Percentiles rank a stretch among this genome's conserved stretches.
phyloP scores from a whole-genome alignment of 2,888 invertebrate genomes.

The Pardosa pseudoannulata region DNA sequence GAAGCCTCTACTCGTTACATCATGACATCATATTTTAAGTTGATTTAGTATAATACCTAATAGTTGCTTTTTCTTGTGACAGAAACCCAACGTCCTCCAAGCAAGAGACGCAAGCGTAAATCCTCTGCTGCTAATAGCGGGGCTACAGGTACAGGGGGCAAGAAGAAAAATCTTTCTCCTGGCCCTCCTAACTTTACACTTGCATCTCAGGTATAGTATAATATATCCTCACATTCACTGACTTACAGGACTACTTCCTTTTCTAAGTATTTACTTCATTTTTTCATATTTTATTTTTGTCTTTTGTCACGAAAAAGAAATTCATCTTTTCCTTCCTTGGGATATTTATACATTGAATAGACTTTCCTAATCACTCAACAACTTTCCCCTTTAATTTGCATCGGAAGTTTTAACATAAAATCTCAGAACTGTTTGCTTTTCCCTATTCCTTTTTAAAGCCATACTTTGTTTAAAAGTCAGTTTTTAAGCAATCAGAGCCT shows the following conservation, averaged over 20 bases:
- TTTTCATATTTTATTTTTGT: too few species aligned
- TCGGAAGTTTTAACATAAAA: background rate
- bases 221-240: too few species aligned
- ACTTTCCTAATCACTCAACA: background rate
- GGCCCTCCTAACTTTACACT: constrained; percentile 95
- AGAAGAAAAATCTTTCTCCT: constrained; percentile 85
- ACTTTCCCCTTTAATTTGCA: background rate
- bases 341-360: background rate
- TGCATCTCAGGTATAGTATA: constrained; percentile 87
- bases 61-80: constrained; percentile 75
- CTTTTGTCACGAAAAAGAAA: too few species aligned
- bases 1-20: too few species aligned
- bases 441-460: background rate
- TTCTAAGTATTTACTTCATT: too few species aligned
- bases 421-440: background rate
- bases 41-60: too few species aligned
- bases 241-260: too few species aligned
- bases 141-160: constrained; percentile 79
- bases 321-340: background rate
- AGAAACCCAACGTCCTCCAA: constrained; percentile 96
- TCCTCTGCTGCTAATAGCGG: constrained; percentile 87
- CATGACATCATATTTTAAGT: too few species aligned
- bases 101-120: constrained; percentile 97
- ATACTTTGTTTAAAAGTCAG: background rate
- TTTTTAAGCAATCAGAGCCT: background rate